Conservation (phyloP, 2,797 vertebrate species). For the Chloroceryle inda region DNA sequence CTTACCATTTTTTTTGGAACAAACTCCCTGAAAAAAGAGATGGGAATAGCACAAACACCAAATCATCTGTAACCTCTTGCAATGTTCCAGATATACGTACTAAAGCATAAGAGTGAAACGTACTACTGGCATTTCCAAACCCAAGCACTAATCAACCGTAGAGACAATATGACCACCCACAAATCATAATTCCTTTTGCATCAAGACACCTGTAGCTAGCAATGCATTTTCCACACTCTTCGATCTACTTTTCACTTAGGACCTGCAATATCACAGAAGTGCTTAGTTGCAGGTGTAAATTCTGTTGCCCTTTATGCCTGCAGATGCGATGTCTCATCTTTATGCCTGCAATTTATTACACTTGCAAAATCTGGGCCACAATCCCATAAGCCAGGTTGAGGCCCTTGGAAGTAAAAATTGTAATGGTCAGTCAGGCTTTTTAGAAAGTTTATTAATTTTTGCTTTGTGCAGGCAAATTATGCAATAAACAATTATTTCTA, state of each 20-base stretch:
- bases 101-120: background rate
- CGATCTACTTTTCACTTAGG: background rate
- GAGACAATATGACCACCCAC: background rate
- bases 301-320: background rate
- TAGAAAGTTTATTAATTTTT: constrained; percentile 17
- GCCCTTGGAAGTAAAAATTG: background rate
- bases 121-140: background rate
- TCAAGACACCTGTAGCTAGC: background rate
- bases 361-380: background rate
- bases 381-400: background rate
- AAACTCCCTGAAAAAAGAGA: background rate
- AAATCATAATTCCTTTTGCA: constrained; percentile 36
- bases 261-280: background rate
- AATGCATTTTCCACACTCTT: background rate
- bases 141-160: background rate
- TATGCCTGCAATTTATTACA: background rate
- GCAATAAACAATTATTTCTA: constrained; percentile 31
- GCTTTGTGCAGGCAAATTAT: background rate
- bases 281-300: background rate
- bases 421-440: constrained; percentile 5
- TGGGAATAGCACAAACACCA: background rate
- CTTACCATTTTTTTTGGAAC: background rate
- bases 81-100: background rate
- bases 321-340: background rate
- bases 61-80: background rate